Percentiles rank a stretch among this genome's conserved stretches.
Conservation (phyloP, 2,797 vertebrate genomes). For the Lateolabrax maculatus region DNA sequence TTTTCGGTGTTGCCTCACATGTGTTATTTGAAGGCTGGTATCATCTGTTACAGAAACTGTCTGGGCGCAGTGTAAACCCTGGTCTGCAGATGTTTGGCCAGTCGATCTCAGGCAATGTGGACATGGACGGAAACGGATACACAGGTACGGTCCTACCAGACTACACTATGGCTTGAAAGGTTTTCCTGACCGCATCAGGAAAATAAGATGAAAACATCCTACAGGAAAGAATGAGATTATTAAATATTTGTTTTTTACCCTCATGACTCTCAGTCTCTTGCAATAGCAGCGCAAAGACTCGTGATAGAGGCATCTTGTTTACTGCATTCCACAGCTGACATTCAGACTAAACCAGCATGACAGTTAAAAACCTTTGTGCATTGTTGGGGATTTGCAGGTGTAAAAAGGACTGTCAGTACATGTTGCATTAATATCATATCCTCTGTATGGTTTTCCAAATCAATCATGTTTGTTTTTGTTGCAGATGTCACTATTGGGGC, state of each 20-base stretch:
- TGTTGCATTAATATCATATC: conserved; percentile 18
- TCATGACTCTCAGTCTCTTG: conserved; percentile 26
- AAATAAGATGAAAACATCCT: conserved; percentile 20
- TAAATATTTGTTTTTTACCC: conserved; percentile 19
- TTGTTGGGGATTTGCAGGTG: conserved; percentile 71
- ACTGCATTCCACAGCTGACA: conserved; percentile 81
- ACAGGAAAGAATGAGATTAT: conserved; percentile 3
- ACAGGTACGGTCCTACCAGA: conserved; percentile 85
- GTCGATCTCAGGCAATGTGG: conserved; percentile 95
- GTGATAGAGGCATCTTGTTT: conserved; percentile 84
- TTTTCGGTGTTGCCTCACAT: conserved; percentile 37
- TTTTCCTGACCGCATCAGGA: conserved; percentile 8
- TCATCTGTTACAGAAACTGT: conserved; percentile 89
- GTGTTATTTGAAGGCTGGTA: conserved; percentile 51
- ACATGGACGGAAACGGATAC: conserved; percentile 98
- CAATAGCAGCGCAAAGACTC: conserved; percentile 39
- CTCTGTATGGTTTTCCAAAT: conserved; percentile 27
- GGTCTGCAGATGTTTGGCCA: conserved; percentile 96
- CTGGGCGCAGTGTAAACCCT: conserved; percentile 89
- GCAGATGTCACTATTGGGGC: conserved; percentile 97
- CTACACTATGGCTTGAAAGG: background rate
- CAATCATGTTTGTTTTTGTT: conserved; percentile 67
- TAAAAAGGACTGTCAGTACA: conserved; percentile 40
- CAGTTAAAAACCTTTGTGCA: conserved; percentile 62
- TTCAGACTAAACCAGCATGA: conserved; percentile 54